These are phyloP conservation scores for Phyto melanocephala DNA, from an alignment of 2,888 invertebrate genomes.

Conservation along the genomic window DNA sequence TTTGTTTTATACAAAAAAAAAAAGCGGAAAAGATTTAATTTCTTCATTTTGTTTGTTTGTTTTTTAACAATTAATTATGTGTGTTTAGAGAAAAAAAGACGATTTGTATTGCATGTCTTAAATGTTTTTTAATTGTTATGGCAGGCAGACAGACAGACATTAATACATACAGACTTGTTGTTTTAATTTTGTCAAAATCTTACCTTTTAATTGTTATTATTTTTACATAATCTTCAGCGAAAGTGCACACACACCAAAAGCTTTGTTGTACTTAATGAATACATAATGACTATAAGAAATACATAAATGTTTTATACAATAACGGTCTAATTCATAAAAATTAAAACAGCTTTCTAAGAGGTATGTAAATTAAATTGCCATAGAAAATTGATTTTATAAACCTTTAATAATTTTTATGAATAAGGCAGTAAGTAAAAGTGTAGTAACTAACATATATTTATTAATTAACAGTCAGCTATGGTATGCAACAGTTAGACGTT, in stretches of 20 bases:
- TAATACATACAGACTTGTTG: too few relatives aligned
- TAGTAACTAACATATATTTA: not conserved
- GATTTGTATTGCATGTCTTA: constrained; percentile 22
- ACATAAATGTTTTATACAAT: not conserved
- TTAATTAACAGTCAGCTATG: not conserved
- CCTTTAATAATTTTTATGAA: too few relatives aligned
- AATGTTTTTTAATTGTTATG: constrained; percentile 30
- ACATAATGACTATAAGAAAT: not conserved
- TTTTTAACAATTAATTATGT: constrained; percentile 6
- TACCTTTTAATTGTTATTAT: constrained; percentile 2
- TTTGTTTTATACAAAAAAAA: not conserved
- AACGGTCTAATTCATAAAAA: too few relatives aligned
- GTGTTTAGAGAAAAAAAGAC: not conserved
- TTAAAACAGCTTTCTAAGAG: too few relatives aligned
- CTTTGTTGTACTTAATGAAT: constrained; percentile 19
- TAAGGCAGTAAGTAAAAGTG: too few relatives aligned
- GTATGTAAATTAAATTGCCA: too few relatives aligned
- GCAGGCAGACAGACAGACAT: not conserved
- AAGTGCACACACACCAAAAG: constrained; percentile 27
- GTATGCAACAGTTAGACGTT: not conserved
- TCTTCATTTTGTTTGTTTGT: not conserved
- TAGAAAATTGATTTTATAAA: too few relatives aligned
- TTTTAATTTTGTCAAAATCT: constrained; percentile 22
- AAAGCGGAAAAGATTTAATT: constrained; percentile 47
- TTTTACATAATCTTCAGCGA: constrained; percentile 44